Percentiles rank a stretch among this genome's conserved stretches.
Conservation (phyloP, 2,888 invertebrate species). For the Strigamia maritima region DNA sequence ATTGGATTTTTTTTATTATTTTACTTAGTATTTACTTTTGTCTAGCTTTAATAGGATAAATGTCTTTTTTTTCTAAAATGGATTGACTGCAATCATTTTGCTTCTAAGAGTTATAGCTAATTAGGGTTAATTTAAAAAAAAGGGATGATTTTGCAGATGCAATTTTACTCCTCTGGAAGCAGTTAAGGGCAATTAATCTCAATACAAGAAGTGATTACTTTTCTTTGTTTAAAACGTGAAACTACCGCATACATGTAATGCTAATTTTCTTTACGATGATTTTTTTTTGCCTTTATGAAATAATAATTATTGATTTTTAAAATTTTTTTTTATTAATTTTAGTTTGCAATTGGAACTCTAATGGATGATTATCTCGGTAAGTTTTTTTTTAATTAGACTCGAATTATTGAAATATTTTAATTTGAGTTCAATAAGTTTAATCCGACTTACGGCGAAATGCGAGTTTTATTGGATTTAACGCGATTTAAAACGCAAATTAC, state of each 20-base stretch:
- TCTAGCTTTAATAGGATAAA: background rate
- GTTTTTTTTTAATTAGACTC: background rate
- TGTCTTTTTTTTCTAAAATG: background rate
- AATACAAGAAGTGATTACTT: background rate
- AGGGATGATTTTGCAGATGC: background rate
- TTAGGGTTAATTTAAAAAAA: background rate
- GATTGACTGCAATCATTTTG: background rate
- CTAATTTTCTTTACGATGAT: background rate
- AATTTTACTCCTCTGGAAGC: background rate
- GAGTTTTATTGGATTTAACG: no score
- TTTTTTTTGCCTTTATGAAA: background rate
- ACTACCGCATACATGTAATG: no score
- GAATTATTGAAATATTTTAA: background rate
- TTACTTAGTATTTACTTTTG: no score
- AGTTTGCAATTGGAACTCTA: background rate
- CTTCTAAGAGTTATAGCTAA: background rate
- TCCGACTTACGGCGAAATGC: no score
- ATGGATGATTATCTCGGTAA: constrained; percentile 4
- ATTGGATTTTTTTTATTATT: no score
- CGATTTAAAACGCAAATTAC: no score
- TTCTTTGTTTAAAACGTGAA: no score
- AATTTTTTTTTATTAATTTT: background rate
- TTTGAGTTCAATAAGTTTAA: background rate
- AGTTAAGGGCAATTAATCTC: background rate
- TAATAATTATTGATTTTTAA: background rate